Evolutionary conservation across 2,888 invertebrate species (phyloP).

Genomic region (Phyto melanocephala): DNA sequence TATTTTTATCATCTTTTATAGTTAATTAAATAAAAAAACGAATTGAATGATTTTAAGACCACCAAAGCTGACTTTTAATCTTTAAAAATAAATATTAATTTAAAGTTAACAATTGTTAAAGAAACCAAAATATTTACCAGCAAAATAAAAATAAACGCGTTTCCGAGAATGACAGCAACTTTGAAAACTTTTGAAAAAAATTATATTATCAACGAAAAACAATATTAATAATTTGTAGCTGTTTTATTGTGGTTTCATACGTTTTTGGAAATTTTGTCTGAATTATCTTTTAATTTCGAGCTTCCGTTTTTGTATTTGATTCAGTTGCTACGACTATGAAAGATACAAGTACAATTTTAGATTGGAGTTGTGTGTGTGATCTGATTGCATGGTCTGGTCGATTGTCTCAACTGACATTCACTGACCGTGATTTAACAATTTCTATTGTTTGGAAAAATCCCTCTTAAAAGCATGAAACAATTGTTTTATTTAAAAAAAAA

Average conservation of each 20-base stretch:
- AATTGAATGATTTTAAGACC: no score
- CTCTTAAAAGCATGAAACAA: background rate
- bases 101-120: no score
- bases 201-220: conserved; percentile 54
- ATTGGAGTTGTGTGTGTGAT: background rate
- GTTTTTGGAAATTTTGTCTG: conserved; percentile 23
- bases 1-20: no score
- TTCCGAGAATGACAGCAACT: no score
- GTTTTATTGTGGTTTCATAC: background rate
- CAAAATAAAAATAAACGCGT: conserved; percentile 23
- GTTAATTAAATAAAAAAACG: no score
- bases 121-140: background rate
- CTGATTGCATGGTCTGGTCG: background rate
- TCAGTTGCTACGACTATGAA: background rate
- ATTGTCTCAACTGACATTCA: conserved; percentile 31
- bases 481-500: conserved; percentile 12
- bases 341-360: conserved; percentile 21
- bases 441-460: conserved; percentile 35
- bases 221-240: conserved; percentile 37
- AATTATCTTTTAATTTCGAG: conserved; percentile 56
- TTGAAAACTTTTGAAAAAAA: no score
- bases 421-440: conserved; percentile 58
- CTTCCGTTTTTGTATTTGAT: conserved; percentile 52
- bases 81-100: no score
- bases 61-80: no score